These are phyloP conservation scores for Manis javanica DNA, from an alignment of 2,797 vertebrate species.

Conservation along the genomic window DNA sequence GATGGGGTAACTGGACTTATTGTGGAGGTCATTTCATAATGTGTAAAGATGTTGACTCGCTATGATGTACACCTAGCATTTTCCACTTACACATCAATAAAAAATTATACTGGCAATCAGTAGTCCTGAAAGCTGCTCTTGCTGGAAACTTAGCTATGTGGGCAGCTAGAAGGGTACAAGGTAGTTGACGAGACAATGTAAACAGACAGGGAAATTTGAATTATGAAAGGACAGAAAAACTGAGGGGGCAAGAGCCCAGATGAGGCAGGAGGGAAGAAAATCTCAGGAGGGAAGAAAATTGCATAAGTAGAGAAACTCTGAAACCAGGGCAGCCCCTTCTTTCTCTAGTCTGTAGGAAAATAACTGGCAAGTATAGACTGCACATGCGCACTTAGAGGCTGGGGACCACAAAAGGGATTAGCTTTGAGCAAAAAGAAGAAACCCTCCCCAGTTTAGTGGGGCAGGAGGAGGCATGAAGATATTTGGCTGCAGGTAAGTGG, in stretches of 20 bases:
- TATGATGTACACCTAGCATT: neutral
- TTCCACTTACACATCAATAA: neutral
- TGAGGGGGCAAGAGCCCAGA: neutral
- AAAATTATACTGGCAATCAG: neutral
- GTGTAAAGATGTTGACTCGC: neutral
- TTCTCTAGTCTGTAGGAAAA: neutral
- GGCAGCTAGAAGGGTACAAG: neutral
- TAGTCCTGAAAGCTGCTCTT: neutral
- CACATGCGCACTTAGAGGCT: neutral
- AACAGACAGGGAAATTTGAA: neutral
- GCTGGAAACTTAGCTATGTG: neutral
- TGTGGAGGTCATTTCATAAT: neutral
- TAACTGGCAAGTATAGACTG: neutral
- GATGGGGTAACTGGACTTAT: neutral
- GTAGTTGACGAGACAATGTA: neutral
- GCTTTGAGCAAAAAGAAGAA: neutral
- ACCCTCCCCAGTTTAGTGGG: neutral
- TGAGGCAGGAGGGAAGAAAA: neutral
- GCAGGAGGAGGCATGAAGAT: neutral
- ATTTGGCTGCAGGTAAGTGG: too few relatives aligned
- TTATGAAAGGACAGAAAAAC: neutral
- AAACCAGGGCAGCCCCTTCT: neutral
- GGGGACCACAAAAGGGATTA: neutral
- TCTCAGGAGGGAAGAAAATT: neutral
- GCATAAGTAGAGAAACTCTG: neutral